These are phyloP conservation scores for Melieria picta DNA, from an alignment of 2,888 invertebrate species.

Conservation along the genomic window DNA sequence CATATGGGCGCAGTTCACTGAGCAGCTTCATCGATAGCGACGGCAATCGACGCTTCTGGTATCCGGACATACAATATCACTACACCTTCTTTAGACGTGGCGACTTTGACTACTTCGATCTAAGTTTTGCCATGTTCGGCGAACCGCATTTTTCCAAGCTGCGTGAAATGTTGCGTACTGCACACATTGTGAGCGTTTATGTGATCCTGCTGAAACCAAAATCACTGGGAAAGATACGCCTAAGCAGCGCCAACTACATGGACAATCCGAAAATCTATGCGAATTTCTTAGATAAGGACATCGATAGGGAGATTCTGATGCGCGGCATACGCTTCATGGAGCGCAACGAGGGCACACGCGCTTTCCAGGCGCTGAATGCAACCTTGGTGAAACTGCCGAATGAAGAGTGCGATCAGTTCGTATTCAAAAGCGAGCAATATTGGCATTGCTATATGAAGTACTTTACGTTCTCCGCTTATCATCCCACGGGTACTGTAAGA, in stretches of 20 bases:
- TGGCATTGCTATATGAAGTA: conserved; percentile 77
- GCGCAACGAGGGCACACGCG: conserved; percentile 62
- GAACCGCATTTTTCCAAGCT: conserved; percentile 21
- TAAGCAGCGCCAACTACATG: conserved; percentile 68
- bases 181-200: conserved; percentile 62
- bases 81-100: conserved; percentile 45
- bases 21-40: conserved; percentile 69
- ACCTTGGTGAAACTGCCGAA: conserved; percentile 52
- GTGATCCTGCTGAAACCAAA: conserved; percentile 66
- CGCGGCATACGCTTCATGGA: conserved; percentile 66
- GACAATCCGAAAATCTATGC: conserved; percentile 73
- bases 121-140: neutral
- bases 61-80: conserved; percentile 70
- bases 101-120: neutral
- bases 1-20: neutral
- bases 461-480: conserved; percentile 74
- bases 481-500: conserved; percentile 76
- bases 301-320: conserved; percentile 69
- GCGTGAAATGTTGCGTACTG: conserved; percentile 34
- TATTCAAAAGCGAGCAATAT: conserved; percentile 65
- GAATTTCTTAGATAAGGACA: conserved; percentile 72
- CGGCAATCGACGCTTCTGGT: conserved; percentile 58
- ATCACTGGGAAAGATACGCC: conserved; percentile 68
- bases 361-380: conserved; percentile 62
- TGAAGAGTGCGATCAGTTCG: conserved; percentile 51